These are phyloP conservation scores for Subanguina moxae DNA, from an alignment of 1,140 invertebrate genomes.

Conservation along the genomic window DNA sequence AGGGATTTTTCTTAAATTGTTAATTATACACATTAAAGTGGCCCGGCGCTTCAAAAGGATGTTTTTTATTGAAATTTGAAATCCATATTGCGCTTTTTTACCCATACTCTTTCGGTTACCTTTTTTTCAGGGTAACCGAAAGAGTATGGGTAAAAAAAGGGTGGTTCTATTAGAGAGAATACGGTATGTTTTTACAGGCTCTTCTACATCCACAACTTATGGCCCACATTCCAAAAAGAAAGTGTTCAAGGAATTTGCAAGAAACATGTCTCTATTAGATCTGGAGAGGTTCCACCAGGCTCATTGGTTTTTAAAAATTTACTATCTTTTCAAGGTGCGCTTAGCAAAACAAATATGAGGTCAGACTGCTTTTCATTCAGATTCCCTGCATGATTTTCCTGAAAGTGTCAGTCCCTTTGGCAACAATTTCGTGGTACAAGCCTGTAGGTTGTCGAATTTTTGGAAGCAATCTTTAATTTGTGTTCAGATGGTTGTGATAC, in stretches of 20 bases:
- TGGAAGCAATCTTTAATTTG: not conserved
- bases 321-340: not conserved
- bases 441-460: conserved; percentile 32
- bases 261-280: not conserved
- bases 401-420: conserved; percentile 67
- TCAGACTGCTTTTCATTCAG: conserved; percentile 59
- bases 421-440: conserved; percentile 67
- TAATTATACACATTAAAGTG: too few relatives aligned
- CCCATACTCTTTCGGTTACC: too few relatives aligned
- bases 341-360: not conserved
- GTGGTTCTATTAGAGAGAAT: too few relatives aligned
- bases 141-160: too few relatives aligned
- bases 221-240: not conserved
- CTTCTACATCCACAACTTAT: too few relatives aligned
- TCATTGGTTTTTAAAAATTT: not conserved
- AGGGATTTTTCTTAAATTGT: too few relatives aligned
- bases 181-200: not conserved
- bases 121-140: too few relatives aligned
- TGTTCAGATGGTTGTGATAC: conserved; percentile 63
- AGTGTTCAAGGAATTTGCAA: not conserved
- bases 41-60: too few relatives aligned
- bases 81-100: too few relatives aligned
- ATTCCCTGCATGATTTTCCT: conserved; percentile 65
- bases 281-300: not conserved
- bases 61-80: too few relatives aligned